Evolutionary conservation across 2,888 invertebrate genomes (phyloP), one percentile per base, ranked within the genome.

Genomic region (Cheilosia urbana): DNA sequence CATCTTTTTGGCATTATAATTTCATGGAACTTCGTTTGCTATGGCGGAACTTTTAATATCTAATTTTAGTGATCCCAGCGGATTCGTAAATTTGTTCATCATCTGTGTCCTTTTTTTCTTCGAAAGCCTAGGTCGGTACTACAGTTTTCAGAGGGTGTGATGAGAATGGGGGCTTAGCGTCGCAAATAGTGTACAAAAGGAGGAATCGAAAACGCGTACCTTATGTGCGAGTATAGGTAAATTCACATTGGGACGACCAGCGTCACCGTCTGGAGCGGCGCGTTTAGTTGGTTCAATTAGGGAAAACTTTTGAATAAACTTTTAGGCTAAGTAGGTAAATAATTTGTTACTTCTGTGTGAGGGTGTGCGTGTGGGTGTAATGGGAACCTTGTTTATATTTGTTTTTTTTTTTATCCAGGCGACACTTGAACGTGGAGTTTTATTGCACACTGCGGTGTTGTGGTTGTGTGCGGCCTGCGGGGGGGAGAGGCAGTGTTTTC

Each of bases 1-100:
- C 84, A 84, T 80, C 80, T 84, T 80, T 80, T 71, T 42, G 69
- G 83, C 63, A 84, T 84, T 84, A 84, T 84, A 84, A 84, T 84
- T 84, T 76, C 84, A 84, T 69, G 84, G 53, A 84, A 75, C 80
- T 60, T 84, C 65, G 65, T 83, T 84, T 51, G 65, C 7, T 47
- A 17, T 17, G 66, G 75, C 53, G 57, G 65, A 84, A 84, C 84
- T 84, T 84, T 84, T 84, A 80, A 84, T 84, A 84, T 84, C 80
- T 84, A 80, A 84, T 84, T 84, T 84, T 80, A 84, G 80, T 84
- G 80, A 80, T 84, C 84, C 84, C 84, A 69, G 66, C 49, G 80
- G 84, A 80, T 84, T 79, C 80, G 84, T 84, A 84, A 80, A 84
- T 75, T 84, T 76, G 75, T 80, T 84, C 84, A 84, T 84, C 84